Base-by-base conservation (phyloP, 2,797 vertebrate species). In the Zenarchopterus dispar region DNA sequence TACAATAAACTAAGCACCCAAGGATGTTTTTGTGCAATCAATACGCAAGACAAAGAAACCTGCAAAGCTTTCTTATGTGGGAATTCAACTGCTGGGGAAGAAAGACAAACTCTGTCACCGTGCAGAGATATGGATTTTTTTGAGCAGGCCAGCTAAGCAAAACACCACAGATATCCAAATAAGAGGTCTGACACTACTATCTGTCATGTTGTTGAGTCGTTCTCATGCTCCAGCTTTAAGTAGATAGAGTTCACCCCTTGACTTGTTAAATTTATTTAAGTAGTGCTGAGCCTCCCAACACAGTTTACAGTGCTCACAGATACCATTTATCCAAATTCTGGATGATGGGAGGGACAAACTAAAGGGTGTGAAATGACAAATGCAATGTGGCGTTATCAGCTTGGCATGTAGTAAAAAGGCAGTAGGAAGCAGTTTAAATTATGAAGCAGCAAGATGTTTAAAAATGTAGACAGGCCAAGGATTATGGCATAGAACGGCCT, bases 131-230 rank as follows among this genome's bases (percentile, higher is more conserved):
- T 59, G 48, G 60, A 48, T 78, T 82, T 84, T 82, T 84, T 77
- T 66, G 70, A 50, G 79, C 33, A 59, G 46, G 18, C 70, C 49
- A 19, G 56, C 66, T 72, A 81, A 75, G 67, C 5, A 69, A 52
- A 75, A 39, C 49, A 19, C 36, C 70, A 52, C 62, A 53, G 77
- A 39, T 73, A 53, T 72, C 73, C 59, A 84, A 84, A 90, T 79
- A 87, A 70, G 65, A 82, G 31, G 78, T 59, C 77, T 91, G 89
- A 91, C 81, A 75, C 82, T 90, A 81, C 87, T 90, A 79, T 81
- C 75, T 85, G 73, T 85, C 81, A 51, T 73, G 73, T 69, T 80
- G 68, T 69, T 78, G 69, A 79, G 67, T 81, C 77, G 74, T 59
- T 46, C 53, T 75, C 70, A 21, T 67, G 60, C 81, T 84, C 69